Conservation (phyloP, 2,797 vertebrate genomes). For the Darevskia nairensis region DNA sequence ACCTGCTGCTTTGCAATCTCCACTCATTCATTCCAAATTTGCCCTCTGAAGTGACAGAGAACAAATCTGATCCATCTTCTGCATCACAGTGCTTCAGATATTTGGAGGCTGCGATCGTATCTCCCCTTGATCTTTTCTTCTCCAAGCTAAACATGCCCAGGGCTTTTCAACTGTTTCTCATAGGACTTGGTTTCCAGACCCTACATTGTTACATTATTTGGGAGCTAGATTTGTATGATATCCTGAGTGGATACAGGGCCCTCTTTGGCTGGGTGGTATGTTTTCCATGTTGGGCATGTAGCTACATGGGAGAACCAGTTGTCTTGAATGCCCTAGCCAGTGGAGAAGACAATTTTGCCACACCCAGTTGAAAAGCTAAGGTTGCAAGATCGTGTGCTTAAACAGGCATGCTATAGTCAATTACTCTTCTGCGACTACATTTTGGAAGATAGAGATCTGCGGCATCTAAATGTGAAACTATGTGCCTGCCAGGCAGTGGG, state of each 20-base stretch:
- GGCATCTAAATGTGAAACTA: background rate
- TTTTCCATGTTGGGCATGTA: background rate
- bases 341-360: background rate
- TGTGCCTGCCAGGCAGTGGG: background rate
- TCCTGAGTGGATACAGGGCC: no score
- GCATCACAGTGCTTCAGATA: no score
- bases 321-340: background rate
- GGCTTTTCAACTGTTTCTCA: no score
- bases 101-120: no score
- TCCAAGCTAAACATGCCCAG: no score
- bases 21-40: no score
- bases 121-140: no score
- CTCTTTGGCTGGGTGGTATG: background rate
- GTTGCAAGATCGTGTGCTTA: background rate
- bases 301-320: background rate
- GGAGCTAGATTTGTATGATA: background rate
- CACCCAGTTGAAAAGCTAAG: background rate
- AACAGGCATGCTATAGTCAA: background rate
- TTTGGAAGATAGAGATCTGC: background rate
- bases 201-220: background rate
- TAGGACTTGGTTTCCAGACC: no score
- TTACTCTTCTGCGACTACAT: background rate
- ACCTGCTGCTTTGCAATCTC: background rate
- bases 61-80: no score
- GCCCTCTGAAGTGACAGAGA: no score